Base-by-base conservation (phyloP, 2,797 vertebrate genomes). In the Todus mexicanus region DNA sequence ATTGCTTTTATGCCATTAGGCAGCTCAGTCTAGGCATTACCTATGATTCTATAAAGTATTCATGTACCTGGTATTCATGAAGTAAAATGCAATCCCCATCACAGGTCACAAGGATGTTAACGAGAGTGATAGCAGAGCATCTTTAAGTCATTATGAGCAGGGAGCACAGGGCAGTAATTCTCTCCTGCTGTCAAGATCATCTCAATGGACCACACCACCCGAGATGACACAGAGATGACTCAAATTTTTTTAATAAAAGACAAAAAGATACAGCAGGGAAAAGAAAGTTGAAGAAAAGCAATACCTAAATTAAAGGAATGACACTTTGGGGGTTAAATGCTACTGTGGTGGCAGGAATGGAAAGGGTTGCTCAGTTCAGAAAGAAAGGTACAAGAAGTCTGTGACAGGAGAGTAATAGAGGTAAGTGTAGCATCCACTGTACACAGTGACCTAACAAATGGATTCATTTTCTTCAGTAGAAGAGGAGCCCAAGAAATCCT, bases 381-480 rank as follows among this genome's bases (percentile, higher is more conserved):
- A 82, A 75, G 73, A 81, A 71, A 61, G 45, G 15, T n/a, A 17
- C 23, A 70, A 74, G 51, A 72, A 4, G 18, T 25, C 51, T 42
- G 14, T 53, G 35, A 61, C 1, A 5, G 37, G 29, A 8, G 4
- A 65, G 18, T 47, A 78, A 64, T 8, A 71, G 35, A 31, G 10
- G 1, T 42, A 33, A 61, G 15, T 0, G 2, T 7, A 85, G 18
- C 22, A 61, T 69, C 23, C 0, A 0, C 51, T 33, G 21, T 19
- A 82, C 6, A 5, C 3, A 9, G 35, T 11, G 17, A 87, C 25
- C 12, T 43, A 65, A 69, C 20, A 65, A 45, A 13, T 15, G 11
- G 20, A 48, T 87, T 69, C 0, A 14, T 56, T 59, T 81, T 27
- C 38, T 79, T 83, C 35, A 47, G 65, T 3, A 64, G 31, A 40